Conservation (phyloP, 2,888 invertebrate species). For the Schrankia costaestrigalis region DNA sequence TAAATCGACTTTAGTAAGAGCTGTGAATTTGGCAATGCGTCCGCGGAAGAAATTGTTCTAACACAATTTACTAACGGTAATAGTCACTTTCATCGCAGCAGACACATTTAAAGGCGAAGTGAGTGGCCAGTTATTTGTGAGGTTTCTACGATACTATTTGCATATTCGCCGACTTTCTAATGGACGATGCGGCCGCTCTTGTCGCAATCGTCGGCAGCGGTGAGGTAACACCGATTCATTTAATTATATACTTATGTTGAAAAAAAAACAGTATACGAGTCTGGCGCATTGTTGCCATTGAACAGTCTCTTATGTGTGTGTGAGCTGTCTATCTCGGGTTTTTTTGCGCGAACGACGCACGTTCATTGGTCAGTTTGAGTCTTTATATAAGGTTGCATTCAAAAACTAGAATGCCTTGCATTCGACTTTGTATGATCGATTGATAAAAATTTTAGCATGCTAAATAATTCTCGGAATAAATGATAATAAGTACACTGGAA, state of each 20-base stretch:
- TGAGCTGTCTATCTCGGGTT: slow-evolving; percentile 43
- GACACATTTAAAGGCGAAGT: slow-evolving; percentile 77
- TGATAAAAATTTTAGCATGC: slow-evolving; percentile 50
- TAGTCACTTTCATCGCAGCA: slow-evolving; percentile 78
- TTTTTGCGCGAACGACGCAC: slow-evolving; percentile 47
- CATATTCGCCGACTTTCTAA: slow-evolving; percentile 81
- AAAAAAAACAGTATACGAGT: slow-evolving; percentile 61
- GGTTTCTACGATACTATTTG: slow-evolving; percentile 81
- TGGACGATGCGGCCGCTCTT: slow-evolving; percentile 77
- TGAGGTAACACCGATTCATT: slow-evolving; percentile 78
- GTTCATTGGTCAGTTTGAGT: slow-evolving; percentile 46
- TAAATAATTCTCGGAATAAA: slow-evolving; percentile 44
- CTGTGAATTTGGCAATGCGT: slow-evolving; percentile 52
- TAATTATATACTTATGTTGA: slow-evolving; percentile 64
- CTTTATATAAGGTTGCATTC: slow-evolving; percentile 55
- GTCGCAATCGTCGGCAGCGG: slow-evolving; percentile 73
- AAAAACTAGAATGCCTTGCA: slow-evolving; percentile 58
- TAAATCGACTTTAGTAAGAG: slow-evolving; percentile 25
- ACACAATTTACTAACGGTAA: slow-evolving; percentile 75
- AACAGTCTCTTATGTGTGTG: slow-evolving; percentile 45
- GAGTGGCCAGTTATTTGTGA: slow-evolving; percentile 80
- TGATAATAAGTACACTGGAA: slow-evolving; percentile 35
- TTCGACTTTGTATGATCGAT: slow-evolving; percentile 45
- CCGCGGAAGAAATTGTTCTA: slow-evolving; percentile 66
- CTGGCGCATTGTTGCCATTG: slow-evolving; percentile 62